Evolutionary conservation across 1,140 invertebrate genomes (phyloP).

Genomic region (Eumaeus atala): DNA sequence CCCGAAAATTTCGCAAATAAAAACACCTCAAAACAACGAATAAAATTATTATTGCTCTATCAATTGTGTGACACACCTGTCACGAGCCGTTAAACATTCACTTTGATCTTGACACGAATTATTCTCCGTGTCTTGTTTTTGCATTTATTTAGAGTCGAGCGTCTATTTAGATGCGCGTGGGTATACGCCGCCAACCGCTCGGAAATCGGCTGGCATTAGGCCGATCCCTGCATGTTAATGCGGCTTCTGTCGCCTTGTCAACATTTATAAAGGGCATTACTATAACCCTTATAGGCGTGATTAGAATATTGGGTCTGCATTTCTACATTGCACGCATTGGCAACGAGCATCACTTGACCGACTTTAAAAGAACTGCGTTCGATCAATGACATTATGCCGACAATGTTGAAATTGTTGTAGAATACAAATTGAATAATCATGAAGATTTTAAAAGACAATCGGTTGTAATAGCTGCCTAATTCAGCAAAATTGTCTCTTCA

Average conservation of each 20-base stretch:
- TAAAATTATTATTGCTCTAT: too few species aligned
- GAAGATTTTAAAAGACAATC: too few species aligned
- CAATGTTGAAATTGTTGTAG: too few species aligned
- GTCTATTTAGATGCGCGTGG: neutral
- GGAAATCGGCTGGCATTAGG: neutral
- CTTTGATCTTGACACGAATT: slow-evolving; percentile 1
- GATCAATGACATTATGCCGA: too few species aligned
- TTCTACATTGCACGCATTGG: neutral
- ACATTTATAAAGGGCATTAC: slow-evolving; percentile 11
- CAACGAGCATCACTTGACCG: too few species aligned
- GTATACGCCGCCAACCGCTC: neutral
- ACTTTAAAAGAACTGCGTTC: too few species aligned
- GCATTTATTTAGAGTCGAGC: neutral
- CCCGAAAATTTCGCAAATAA: too few species aligned
- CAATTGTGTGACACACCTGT: neutral
- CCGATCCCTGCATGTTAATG: slow-evolving; percentile 6
- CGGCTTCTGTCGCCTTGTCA: neutral
- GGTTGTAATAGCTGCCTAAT: too few species aligned
- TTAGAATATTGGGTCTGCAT: slow-evolving; percentile 3
- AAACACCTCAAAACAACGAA: too few species aligned
- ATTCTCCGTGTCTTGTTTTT: slow-evolving; percentile 3
- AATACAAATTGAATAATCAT: too few species aligned
- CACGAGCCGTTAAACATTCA: neutral
- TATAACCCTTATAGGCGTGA: neutral
- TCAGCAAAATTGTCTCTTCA: too few species aligned